Evolutionary conservation across 2,797 vertebrate genomes (phyloP).

Genomic region (Pseudocheirus occidentalis): DNA sequence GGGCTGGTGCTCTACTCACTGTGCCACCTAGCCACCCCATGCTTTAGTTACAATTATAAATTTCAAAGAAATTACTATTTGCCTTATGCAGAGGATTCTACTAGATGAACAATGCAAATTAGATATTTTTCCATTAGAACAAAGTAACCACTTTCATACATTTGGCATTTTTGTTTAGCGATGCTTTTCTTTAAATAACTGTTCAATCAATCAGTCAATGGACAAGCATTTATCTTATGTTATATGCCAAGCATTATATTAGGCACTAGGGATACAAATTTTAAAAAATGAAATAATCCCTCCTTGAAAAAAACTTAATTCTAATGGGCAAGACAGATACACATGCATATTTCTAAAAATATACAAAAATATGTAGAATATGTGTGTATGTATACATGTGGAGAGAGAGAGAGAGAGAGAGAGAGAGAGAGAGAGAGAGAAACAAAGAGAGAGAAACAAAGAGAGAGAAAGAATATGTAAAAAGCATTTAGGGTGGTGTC

Average conservation of each 20-base stretch:
- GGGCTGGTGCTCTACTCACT: no score
- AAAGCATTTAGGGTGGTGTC: neutral
- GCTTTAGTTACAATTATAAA: neutral
- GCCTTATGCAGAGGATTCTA: neutral
- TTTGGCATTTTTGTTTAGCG: neutral
- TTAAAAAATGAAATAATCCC: neutral
- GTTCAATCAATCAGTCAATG: neutral
- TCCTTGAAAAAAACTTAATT: neutral
- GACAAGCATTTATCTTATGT: neutral
- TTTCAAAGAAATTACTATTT: slow-evolving; percentile 1
- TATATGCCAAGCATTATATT: neutral
- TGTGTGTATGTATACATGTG: fast-evolving
- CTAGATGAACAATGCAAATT: neutral
- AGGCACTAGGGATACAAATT: neutral
- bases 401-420: no score
- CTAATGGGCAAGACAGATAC: neutral
- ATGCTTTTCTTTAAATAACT: neutral
- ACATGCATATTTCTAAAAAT: neutral
- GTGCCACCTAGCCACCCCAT: no score
- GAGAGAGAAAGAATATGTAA: neutral
- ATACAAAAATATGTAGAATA: neutral
- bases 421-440: no score
- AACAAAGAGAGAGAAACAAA: neutral
- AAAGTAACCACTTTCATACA: neutral
- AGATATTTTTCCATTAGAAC: neutral